These are phyloP conservation scores for Columba guinea DNA, from an alignment of 2,797 vertebrate genomes.

Conservation along the genomic window DNA sequence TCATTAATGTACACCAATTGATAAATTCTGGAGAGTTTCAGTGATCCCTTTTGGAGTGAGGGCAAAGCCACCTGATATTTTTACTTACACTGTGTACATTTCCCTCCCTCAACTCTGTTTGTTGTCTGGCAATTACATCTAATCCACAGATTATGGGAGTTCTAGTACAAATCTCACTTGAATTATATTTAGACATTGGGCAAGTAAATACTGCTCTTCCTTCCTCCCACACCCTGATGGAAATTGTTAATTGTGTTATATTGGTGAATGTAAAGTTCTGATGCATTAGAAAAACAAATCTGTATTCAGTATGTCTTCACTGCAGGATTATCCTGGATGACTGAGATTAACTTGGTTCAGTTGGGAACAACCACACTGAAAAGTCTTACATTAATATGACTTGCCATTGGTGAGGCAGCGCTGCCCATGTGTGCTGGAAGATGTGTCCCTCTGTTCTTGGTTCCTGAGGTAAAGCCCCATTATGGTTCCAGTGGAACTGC, in stretches of 20 bases:
- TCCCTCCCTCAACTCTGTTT: not conserved
- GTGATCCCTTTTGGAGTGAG: not conserved
- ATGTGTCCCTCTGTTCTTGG: not conserved
- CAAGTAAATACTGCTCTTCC: not conserved
- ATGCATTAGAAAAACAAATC: not conserved
- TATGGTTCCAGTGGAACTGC: not conserved
- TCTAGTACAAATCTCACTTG: not conserved
- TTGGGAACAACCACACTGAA: not conserved
- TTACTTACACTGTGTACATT: not conserved
- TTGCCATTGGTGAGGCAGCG: not conserved
- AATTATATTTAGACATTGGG: not conserved
- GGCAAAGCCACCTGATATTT: not conserved
- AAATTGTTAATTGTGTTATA: not conserved
- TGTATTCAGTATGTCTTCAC: not conserved
- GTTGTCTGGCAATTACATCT: not conserved
- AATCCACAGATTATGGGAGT: not conserved
- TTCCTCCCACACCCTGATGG: too few relatives aligned
- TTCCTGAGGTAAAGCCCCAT: accelerated
- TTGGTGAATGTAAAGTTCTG: not conserved
- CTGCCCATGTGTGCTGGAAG: not conserved
- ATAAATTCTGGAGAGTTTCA: not conserved
- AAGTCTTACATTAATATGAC: not conserved
- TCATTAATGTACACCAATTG: not conserved
- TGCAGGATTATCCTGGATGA: not conserved
- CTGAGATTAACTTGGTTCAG: not conserved